These are phyloP conservation scores for Neopipo cinnamomea DNA, from an alignment of 2,113 vertebrate genomes.

Conservation along the genomic window DNA sequence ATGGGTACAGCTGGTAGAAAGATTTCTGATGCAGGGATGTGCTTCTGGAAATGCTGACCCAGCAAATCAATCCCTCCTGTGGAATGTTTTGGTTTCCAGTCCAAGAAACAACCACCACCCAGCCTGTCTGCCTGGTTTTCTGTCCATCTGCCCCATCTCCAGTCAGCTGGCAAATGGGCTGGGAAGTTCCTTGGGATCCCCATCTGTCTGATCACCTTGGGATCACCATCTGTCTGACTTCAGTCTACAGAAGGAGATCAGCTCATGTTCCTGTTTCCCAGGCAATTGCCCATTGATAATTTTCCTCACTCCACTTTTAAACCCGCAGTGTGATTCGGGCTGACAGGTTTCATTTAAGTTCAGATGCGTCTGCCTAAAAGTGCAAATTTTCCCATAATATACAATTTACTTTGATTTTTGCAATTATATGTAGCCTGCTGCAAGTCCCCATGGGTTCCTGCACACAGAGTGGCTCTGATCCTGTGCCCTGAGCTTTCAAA, in stretches of 20 bases:
- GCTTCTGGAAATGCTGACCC: background rate
- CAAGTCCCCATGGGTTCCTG: background rate
- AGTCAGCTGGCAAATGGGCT: background rate
- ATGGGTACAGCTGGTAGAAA: background rate
- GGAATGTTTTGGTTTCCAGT: background rate
- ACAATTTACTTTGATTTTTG: background rate
- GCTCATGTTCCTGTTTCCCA: background rate
- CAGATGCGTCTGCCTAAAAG: background rate
- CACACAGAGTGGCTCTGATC: background rate
- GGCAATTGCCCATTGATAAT: background rate
- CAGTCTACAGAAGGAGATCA: too few species aligned
- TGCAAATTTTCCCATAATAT: background rate
- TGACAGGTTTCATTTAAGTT: background rate
- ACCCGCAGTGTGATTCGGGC: background rate
- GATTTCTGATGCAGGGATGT: background rate
- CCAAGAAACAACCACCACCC: background rate
- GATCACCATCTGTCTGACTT: background rate
- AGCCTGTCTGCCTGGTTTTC: background rate
- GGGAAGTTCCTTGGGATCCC: background rate
- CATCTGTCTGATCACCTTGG: background rate
- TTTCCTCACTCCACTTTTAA: background rate
- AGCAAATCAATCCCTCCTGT: background rate
- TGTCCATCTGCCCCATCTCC: background rate
- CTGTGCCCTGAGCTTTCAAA: background rate
- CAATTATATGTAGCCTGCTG: background rate